Evolutionary conservation across 2,113 vertebrate genomes (phyloP).

Genomic region (Dasyprocta punctata): DNA sequence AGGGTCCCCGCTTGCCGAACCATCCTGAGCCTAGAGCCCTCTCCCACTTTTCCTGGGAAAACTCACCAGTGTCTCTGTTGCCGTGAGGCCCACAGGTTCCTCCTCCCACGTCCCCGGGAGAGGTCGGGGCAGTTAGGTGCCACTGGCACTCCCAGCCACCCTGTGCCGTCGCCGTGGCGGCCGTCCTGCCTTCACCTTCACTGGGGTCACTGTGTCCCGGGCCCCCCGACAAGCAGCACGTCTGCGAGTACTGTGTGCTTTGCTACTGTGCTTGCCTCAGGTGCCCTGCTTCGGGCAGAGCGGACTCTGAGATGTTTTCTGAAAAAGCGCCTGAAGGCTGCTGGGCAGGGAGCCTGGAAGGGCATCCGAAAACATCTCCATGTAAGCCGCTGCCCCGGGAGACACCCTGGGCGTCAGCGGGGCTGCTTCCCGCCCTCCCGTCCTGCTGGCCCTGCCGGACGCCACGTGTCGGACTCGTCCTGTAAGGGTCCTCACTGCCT

Average conservation of each 20-base stretch:
- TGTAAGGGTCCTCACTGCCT: background rate
- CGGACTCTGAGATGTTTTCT: background rate
- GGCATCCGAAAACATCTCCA: background rate
- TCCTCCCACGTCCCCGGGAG: background rate
- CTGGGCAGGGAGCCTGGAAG: fast-evolving
- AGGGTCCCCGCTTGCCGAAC: background rate
- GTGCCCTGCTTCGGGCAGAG: background rate
- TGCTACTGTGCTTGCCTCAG: background rate
- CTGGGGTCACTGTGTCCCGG: too few species aligned
- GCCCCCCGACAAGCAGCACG: too few species aligned
- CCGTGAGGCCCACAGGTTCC: background rate
- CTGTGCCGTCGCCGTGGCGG: background rate
- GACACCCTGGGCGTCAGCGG: background rate
- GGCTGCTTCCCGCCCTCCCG: background rate
- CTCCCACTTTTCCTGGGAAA: background rate
- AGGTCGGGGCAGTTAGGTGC: background rate
- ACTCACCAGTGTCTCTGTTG: background rate
- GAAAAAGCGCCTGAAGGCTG: background rate
- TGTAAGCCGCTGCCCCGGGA: background rate
- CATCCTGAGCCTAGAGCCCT: background rate
- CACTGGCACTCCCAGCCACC: background rate
- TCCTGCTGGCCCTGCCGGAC: too few species aligned
- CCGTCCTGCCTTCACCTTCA: fast-evolving
- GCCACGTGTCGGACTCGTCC: background rate
- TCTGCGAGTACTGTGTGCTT: too few species aligned